phyloP scores from a whole-genome alignment of 2,888 invertebrate genomes.

The Campoletis raptor region DNA sequence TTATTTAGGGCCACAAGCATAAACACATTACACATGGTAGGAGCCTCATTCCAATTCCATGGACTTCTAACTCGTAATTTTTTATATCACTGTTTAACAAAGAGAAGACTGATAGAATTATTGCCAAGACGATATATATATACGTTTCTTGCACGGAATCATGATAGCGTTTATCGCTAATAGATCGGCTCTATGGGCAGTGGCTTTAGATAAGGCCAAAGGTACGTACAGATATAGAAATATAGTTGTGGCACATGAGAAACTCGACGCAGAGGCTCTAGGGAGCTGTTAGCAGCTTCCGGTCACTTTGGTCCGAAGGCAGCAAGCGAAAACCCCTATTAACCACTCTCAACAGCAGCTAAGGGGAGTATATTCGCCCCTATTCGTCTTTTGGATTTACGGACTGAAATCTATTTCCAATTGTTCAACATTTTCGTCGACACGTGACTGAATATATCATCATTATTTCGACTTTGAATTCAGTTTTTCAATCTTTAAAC shows the following conservation, averaged over 20 bases:
- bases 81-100: slow-evolving; percentile 10
- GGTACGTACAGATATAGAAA: slow-evolving; percentile 5
- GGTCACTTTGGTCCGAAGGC: slow-evolving; percentile 76
- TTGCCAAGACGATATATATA: slow-evolving; percentile 76
- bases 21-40: background rate
- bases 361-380: slow-evolving; percentile 47
- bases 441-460: slow-evolving; percentile 17
- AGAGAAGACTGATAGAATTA: slow-evolving; percentile 59
- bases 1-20: background rate
- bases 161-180: slow-evolving; percentile 79
- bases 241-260: background rate
- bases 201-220: slow-evolving; percentile 43
- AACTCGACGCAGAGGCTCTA: slow-evolving; percentile 57
- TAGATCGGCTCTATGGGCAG: slow-evolving; percentile 76
- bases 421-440: slow-evolving; percentile 37
- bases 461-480: no score
- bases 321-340: slow-evolving; percentile 74
- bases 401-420: slow-evolving; percentile 61
- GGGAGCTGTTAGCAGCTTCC: slow-evolving; percentile 79
- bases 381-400: slow-evolving; percentile 75
- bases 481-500: no score
- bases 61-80: background rate
- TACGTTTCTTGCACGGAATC: slow-evolving; percentile 72
- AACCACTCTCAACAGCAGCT: slow-evolving; percentile 71
- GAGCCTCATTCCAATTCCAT: background rate